Evolutionary conservation across 2,888 invertebrate species (phyloP), one percentile per base, ranked within the genome.

Genomic region (Eristalinus sepulchralis): DNA sequence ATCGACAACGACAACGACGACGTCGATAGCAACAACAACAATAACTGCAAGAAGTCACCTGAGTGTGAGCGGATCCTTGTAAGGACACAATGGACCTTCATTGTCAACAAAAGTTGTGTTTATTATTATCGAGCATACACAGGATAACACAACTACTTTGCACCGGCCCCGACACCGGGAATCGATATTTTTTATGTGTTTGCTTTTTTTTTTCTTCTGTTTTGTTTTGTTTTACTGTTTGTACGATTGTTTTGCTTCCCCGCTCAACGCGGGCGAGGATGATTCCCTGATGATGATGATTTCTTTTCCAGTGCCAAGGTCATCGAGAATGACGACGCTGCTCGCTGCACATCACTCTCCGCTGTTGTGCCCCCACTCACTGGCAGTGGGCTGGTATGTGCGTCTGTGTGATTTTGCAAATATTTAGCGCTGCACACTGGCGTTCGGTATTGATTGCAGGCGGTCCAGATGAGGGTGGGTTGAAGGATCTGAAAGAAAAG

Each of bases 91-190:
- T 73, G 66, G 66, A 62, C 53, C 55, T 73, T 55, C 80, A 55
- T 67, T 80, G 80, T 73, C 66, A 80, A 73, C 80, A 80, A 62
- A 73, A 60, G 17, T 60, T 31, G 71, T 71, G 20, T 72, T 78
- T 55, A 66, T 66, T 71, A 71, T 63, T 24, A 66, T 47, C 34
- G 34, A 60, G 27, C 47, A 53, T 27, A 60, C 53, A 68, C 55
- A 55, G 53, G 36, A 76, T 60, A 66, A 55, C 60, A 31, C 33
- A 4, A 20, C 33, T 17, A 11, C 24, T 47, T 13, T 39, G 34
- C 33, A 22, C 63, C 34, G 57, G 34, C 33, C 13, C 63, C 34
- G 57, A 13, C 63, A 34, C 33, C 11, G 31, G 57, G 59, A 70
- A 70, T 78, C 77, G 77, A 79, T 79, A 70, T 68, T 68, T n/a